A percentile compares a stretch with the other conserved stretches of the same genome.
Evolutionary conservation across 2,113 vertebrate genomes (phyloP).

Genomic region (Neoarius graeffei): DNA sequence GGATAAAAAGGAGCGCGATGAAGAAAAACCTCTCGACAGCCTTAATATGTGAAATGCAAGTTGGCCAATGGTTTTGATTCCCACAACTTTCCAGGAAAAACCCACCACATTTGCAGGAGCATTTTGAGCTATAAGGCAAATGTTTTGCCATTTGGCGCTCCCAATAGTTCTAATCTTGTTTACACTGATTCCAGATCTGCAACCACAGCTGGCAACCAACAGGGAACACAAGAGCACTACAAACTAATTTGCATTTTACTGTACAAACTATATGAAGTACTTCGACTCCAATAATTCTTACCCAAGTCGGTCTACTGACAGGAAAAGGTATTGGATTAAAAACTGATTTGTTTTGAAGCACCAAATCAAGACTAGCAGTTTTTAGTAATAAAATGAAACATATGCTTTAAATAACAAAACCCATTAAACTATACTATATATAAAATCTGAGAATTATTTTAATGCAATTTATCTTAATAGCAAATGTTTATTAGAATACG

Average conservation of each 20-base stretch:
- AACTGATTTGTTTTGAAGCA: not conserved
- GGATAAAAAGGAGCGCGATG: not conserved
- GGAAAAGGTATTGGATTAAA: not conserved
- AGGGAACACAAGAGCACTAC: not conserved
- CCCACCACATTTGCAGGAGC: constrained; percentile 14
- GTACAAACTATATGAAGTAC: not conserved
- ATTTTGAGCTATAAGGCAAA: constrained; percentile 5
- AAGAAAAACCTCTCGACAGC: not conserved
- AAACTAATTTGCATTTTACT: not conserved
- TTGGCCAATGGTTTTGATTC: not conserved
- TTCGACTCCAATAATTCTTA: not conserved
- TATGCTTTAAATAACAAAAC: not conserved
- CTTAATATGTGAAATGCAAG: not conserved
- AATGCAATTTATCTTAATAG: not conserved
- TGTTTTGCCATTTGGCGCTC: not conserved
- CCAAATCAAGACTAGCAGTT: not conserved
- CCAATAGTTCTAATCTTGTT: not conserved
- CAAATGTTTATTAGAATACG: not conserved
- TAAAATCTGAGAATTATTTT: not conserved
- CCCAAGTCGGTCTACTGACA: no score
- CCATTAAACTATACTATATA: not conserved
- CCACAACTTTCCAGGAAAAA: constrained; percentile 24
- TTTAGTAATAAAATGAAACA: not conserved
- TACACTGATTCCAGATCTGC: not conserved
- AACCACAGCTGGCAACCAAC: not conserved